Percentiles rank a stretch among this genome's conserved stretches.
These are phyloP conservation scores for Pachypanchax playfairii DNA, from an alignment of 2,113 vertebrate species.

Conservation along the genomic window DNA sequence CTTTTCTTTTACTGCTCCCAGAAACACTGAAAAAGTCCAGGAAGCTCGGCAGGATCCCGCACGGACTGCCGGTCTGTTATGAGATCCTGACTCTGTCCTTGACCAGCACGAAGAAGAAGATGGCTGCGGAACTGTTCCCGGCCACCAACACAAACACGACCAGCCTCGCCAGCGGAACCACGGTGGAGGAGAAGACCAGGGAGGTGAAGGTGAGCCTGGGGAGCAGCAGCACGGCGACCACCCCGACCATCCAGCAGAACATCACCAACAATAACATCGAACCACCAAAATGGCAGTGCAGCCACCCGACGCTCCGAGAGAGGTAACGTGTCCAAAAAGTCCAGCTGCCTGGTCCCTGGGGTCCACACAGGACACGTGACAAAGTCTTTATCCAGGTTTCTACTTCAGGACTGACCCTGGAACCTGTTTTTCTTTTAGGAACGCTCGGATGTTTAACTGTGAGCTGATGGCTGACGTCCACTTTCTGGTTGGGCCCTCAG, in stretches of 20 bases:
- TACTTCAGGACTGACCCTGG: too few relatives aligned
- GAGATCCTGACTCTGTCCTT: conserved; percentile 84
- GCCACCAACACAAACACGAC: conserved; percentile 78
- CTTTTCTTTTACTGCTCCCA: conserved; percentile 90
- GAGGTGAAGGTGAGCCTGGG: conserved; percentile 79
- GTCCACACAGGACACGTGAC: not conserved
- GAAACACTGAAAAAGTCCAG: conserved; percentile 91
- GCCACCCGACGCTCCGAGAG: conserved; percentile 92
- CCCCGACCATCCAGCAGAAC: conserved; percentile 82
- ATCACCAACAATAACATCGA: conserved; percentile 93
- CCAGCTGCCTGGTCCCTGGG: too few relatives aligned
- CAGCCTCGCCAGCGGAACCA: conserved; percentile 79
- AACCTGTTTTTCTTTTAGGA: conserved; percentile 77
- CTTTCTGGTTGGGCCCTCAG: conserved; percentile 91
- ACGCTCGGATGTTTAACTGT: conserved; percentile 98
- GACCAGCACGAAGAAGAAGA: conserved; percentile 84
- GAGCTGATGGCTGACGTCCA: conserved; percentile 98
- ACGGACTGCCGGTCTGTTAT: conserved; percentile 82
- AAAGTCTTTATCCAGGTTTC: too few relatives aligned
- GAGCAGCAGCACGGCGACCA: conserved; percentile 74
- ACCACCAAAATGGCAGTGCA: conserved; percentile 87
- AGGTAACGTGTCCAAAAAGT: conserved; percentile 75
- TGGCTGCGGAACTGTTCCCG: conserved; percentile 93
- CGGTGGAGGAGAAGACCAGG: conserved; percentile 81
- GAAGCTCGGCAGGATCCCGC: conserved; percentile 79